Evolutionary conservation across 1,140 invertebrate genomes (phyloP), one percentile per base, ranked within the genome.

Genomic region (Pararge aegeria): DNA sequence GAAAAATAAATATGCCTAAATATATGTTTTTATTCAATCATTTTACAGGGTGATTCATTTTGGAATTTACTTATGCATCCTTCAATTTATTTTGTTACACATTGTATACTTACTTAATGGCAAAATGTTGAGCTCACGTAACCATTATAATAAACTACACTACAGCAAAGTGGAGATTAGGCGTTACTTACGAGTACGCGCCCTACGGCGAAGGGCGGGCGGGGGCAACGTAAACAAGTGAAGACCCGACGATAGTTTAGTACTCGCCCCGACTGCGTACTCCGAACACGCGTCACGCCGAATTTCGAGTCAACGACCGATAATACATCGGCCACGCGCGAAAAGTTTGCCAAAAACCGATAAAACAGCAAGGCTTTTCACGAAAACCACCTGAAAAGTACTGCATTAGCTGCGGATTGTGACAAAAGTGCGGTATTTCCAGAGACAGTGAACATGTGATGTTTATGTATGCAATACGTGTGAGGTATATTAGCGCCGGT

Each of bases 171-270:
- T 44, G 42, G 19, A 46, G 21, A 42, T 52, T 63, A 60, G 48
- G 49, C 56, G 24, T 49, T 50, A 40, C n/a, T n/a, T n/a, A n/a
- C n/a, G 42, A 46, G 16, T 54, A 54, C 27, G 38, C 55, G 57
- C 68, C 64, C 64, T 61, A 70, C 60, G n/a, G 63, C 49, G 55
- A 55, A 61, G 66, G 69, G 69, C 63, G 66, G 66, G 69, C 64
- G 63, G 66, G 63, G 62, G 42, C 55, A 40, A 58, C 57, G 63
- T 72, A 68, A 68, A 67, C 61, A 66, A 64, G 57, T 61, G 60
- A 64, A 64, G 62, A 64, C 54, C 51, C 15, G 42, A 46, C 42
- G 61, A 30, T 60, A 72, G 24, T 24, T 24, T 24, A 24, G 70
- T 72, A 53, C 29, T 18, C 15, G 54, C 37, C 40, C 34, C 34